These are phyloP conservation scores for Seriola quinqueradiata DNA, from an alignment of 2,113 vertebrate species.

Conservation along the genomic window DNA sequence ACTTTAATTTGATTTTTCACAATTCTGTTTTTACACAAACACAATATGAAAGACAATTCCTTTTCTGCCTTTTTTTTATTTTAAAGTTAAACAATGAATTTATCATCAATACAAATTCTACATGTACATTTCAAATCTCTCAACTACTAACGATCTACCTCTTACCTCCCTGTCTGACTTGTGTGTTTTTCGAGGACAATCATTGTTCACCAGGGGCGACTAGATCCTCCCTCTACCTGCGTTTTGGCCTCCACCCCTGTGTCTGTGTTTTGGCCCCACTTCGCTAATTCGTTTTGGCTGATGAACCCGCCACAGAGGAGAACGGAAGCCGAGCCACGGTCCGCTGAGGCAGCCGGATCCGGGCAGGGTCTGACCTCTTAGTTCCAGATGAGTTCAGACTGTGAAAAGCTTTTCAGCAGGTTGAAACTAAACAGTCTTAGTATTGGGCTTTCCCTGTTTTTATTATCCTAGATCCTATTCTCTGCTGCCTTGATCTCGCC, in stretches of 20 bases:
- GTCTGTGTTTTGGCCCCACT: conserved; percentile 52
- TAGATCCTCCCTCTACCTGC: not conserved
- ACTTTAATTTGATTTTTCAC: no score
- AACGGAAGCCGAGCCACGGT: conserved; percentile 45
- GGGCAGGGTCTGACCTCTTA: conserved; percentile 38
- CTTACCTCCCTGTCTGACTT: no score
- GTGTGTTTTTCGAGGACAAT: no score
- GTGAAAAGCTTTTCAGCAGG: conserved; percentile 51
- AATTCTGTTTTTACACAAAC: no score
- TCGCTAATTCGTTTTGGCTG: conserved; percentile 72
- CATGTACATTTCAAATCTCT: no score
- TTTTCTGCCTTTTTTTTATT: no score
- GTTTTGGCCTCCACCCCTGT: not conserved
- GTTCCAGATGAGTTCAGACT: conserved; percentile 63
- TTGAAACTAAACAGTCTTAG: conserved; percentile 27
- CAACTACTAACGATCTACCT: no score
- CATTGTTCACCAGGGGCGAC: no score
- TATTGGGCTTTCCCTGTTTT: not conserved
- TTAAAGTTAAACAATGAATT: no score
- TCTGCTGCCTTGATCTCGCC: not conserved
- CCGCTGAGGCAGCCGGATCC: conserved; percentile 44
- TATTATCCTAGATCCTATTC: conserved; percentile 9
- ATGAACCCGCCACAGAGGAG: conserved; percentile 39
- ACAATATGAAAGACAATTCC: no score
- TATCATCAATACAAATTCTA: no score